Percentiles rank a stretch among this genome's conserved stretches.
Evolutionary conservation across 2,113 vertebrate species (phyloP).

Genomic region (Hydrochoerus hydrochaeris): DNA sequence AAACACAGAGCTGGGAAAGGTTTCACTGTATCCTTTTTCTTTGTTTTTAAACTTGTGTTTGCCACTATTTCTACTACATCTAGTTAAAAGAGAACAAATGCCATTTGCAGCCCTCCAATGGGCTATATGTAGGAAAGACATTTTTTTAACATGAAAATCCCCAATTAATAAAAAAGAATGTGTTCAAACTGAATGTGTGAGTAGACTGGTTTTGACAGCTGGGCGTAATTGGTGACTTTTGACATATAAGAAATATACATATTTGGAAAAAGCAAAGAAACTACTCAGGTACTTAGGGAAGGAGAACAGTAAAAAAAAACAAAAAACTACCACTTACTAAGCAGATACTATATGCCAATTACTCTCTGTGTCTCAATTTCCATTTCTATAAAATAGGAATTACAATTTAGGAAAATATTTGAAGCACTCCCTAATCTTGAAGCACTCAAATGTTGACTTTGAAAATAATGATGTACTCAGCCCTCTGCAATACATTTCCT

Average conservation of each 20-base stretch:
- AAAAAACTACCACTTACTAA: background rate
- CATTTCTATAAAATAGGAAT: background rate
- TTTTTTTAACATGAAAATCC: conserved; percentile 19
- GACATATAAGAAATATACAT: background rate
- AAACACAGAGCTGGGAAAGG: background rate
- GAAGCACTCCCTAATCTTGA: background rate
- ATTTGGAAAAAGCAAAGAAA: conserved; percentile 52
- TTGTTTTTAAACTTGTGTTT: background rate
- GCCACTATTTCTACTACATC: conserved; percentile 34
- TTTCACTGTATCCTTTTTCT: background rate
- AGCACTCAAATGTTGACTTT: background rate
- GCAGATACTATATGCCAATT: background rate
- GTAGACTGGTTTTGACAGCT: background rate
- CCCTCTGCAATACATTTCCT: background rate
- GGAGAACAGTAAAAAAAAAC: background rate
- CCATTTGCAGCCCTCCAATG: background rate
- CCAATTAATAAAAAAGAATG: background rate
- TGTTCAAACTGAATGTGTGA: background rate
- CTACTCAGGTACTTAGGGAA: background rate
- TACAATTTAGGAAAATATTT: background rate
- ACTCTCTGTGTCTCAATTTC: background rate
- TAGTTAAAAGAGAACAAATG: conserved; percentile 4
- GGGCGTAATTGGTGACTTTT: background rate
- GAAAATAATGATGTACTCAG: background rate
- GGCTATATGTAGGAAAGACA: background rate